These are phyloP conservation scores for Lepidotrigona ventralis DNA, from an alignment of 1,140 invertebrate species.

Conservation along the genomic window DNA sequence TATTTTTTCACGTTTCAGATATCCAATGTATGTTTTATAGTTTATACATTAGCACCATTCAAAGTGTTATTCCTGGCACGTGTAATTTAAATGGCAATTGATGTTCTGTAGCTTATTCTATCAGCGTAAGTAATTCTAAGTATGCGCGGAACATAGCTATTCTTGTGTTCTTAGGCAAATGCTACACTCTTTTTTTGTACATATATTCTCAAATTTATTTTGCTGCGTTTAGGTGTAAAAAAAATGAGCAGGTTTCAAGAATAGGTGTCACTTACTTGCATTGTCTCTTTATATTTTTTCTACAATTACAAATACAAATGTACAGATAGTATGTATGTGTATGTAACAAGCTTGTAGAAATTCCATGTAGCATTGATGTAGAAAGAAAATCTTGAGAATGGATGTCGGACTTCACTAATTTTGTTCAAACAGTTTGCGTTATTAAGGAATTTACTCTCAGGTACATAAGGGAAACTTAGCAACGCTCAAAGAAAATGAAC, in stretches of 20 bases:
- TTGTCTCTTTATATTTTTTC: conserved; percentile 17
- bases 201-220: conserved; percentile 20
- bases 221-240: conserved; percentile 5
- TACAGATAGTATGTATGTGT: conserved; percentile 37
- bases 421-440: conserved; percentile 37
- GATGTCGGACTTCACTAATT: conserved; percentile 34
- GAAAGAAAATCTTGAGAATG: conserved; percentile 37
- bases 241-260: conserved; percentile 1
- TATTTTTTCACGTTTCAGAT: conserved; percentile 73
- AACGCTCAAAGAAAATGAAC: conserved; percentile 75
- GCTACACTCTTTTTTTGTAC: conserved; percentile 30
- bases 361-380: conserved; percentile 19
- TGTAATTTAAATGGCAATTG: conserved; percentile 67
- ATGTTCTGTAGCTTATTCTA: conserved; percentile 64
- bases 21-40: conserved; percentile 69
- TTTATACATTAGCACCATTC: conserved; percentile 69
- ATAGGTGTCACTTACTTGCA: not conserved
- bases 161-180: conserved; percentile 2
- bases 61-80: conserved; percentile 71
- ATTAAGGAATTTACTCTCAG: conserved; percentile 72
- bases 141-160: conserved; percentile 51
- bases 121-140: conserved; percentile 67
- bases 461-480: conserved; percentile 79
- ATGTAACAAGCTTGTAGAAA: conserved; percentile 47
- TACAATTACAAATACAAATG: conserved; percentile 28